phyloP scores from a whole-genome alignment of 2,797 vertebrate species.

The Hippopotamyrus pictus region DNA sequence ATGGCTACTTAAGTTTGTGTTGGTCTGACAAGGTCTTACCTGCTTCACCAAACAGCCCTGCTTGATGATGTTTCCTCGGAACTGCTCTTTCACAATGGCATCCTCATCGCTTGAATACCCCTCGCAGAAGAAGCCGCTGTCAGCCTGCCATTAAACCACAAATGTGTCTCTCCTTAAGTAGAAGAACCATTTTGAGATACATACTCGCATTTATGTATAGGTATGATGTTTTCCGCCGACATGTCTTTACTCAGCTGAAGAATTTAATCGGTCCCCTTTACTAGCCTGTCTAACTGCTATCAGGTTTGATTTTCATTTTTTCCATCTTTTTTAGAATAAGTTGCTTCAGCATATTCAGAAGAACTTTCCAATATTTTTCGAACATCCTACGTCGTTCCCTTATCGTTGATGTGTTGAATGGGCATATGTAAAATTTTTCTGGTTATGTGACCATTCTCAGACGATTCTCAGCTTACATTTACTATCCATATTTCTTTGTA shows the following conservation, averaged over 20 bases:
- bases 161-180: too few species aligned
- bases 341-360: neutral
- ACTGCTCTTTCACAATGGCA: slow-evolving; percentile 79
- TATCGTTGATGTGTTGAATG: neutral
- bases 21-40: slow-evolving; percentile 52
- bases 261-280: neutral
- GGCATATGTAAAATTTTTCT: neutral
- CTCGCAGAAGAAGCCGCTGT: slow-evolving; percentile 95
- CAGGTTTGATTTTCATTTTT: neutral
- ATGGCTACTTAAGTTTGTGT: neutral
- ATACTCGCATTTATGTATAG: neutral
- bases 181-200: neutral
- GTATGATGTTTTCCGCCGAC: neutral
- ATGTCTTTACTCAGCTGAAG: neutral
- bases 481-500: neutral
- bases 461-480: neutral
- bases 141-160: slow-evolving; percentile 62
- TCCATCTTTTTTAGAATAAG: neutral
- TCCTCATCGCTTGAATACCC: slow-evolving; percentile 96
- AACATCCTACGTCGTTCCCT: neutral
- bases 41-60: slow-evolving; percentile 94
- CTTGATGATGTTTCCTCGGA: slow-evolving; percentile 86
- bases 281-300: neutral
- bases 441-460: neutral
- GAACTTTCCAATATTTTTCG: neutral